Conservation (phyloP, 2,888 invertebrate genomes). For the Drosophila nr. medialis region DNA sequence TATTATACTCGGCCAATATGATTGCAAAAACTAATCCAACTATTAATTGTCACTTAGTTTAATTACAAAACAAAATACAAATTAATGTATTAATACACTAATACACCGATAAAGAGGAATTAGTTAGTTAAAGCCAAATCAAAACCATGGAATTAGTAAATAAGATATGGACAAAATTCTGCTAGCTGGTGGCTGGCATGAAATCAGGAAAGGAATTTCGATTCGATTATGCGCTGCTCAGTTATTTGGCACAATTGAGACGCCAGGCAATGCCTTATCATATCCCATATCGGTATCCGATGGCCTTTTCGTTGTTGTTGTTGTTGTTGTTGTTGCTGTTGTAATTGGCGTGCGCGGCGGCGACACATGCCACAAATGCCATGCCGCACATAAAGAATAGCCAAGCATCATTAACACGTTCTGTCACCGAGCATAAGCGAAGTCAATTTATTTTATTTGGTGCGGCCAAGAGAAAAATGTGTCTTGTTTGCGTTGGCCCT, state of each 20-base stretch:
- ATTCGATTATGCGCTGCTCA: background rate
- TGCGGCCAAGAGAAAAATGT: constrained; percentile 6
- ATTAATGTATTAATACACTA: background rate
- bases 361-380: constrained; percentile 15
- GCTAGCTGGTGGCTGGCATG: background rate
- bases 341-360: constrained; percentile 13
- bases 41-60: background rate
- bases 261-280: background rate
- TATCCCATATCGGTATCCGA: constrained; percentile 13
- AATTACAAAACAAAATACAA: background rate
- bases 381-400: constrained; percentile 3
- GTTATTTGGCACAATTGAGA: constrained; percentile 9
- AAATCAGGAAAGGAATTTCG: background rate
- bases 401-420: constrained; percentile 47
- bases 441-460: constrained; percentile 37
- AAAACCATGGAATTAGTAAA: background rate
- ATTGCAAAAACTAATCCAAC: background rate
- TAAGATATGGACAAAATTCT: background rate
- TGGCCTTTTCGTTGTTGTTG: constrained; percentile 4
- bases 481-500: constrained; percentile 11
- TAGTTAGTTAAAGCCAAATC: background rate
- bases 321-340: background rate
- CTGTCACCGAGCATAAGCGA: constrained; percentile 7
- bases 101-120: too few species aligned
- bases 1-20: too few species aligned